Evolutionary conservation across 1,140 invertebrate species (phyloP).

Genomic region (Papilio glaucus): DNA sequence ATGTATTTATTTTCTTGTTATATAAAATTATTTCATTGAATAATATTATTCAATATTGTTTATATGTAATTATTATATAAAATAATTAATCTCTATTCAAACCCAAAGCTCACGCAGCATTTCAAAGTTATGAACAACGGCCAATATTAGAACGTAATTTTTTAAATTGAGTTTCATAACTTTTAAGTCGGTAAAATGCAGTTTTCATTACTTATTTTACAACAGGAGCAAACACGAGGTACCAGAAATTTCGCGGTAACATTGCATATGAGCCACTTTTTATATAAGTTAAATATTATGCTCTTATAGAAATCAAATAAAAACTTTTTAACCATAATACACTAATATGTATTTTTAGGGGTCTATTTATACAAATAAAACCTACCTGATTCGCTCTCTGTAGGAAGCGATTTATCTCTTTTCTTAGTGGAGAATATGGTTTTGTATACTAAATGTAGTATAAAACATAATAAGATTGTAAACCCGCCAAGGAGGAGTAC

Average conservation of each 20-base stretch:
- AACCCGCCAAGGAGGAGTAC: constrained; percentile 58
- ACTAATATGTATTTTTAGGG: background rate
- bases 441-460: constrained; percentile 73
- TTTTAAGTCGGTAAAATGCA: background rate
- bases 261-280: background rate
- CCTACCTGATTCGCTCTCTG: constrained; percentile 69
- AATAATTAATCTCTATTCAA: too few relatives aligned
- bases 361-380: constrained; percentile 39
- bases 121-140: too few relatives aligned
- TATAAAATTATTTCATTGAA: too few relatives aligned
- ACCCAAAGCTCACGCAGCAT: too few relatives aligned
- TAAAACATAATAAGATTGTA: constrained; percentile 63
- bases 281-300: too few relatives aligned
- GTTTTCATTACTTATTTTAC: background rate
- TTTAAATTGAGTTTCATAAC: background rate
- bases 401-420: constrained; percentile 65
- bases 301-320: too few relatives aligned
- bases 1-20: too few relatives aligned
- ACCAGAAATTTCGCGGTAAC: constrained; percentile 11
- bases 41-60: too few relatives aligned
- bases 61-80: too few relatives aligned
- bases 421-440: constrained; percentile 66
- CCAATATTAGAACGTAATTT: too few relatives aligned
- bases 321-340: too few relatives aligned
- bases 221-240: constrained; percentile 34